Conservation (phyloP, 2,113 vertebrate species). For the Oxygymnocypris stewartii region DNA sequence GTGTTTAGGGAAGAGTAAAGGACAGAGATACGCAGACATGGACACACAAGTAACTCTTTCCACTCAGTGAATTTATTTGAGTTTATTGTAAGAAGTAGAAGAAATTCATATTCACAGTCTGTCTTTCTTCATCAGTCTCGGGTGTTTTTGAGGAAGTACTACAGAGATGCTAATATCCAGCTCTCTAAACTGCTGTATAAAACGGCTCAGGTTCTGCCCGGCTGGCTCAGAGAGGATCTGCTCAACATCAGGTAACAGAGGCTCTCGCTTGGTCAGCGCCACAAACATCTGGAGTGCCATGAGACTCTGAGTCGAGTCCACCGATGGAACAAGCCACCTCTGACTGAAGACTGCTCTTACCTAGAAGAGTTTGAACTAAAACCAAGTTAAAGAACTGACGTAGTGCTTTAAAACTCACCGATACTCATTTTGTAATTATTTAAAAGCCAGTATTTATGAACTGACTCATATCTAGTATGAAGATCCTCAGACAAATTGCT, state of each 20-base stretch:
- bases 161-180: constrained; percentile 93
- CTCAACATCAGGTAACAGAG: constrained; percentile 92
- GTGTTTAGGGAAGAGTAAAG: constrained; percentile 98
- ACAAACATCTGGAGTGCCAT: background rate
- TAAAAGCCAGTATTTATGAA: background rate
- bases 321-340: background rate
- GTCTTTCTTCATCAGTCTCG: constrained; percentile 77
- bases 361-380: background rate
- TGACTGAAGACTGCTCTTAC: background rate
- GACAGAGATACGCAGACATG: constrained; percentile 94
- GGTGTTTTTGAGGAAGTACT: constrained; percentile 90
- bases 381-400: background rate
- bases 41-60: constrained; percentile 79
- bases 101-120: constrained; percentile 1
- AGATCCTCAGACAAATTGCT: background rate
- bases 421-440: background rate
- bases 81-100: background rate
- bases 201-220: constrained; percentile 91
- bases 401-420: background rate
- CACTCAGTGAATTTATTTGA: background rate
- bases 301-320: too few species aligned
- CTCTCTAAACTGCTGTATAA: constrained; percentile 96
- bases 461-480: background rate
- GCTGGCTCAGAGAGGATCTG: constrained; percentile 93
- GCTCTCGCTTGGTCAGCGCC: background rate